Evolutionary conservation across 2,888 invertebrate species (phyloP), one percentile per base, ranked within the genome.

Genomic region (Megalurothrips usitatus): DNA sequence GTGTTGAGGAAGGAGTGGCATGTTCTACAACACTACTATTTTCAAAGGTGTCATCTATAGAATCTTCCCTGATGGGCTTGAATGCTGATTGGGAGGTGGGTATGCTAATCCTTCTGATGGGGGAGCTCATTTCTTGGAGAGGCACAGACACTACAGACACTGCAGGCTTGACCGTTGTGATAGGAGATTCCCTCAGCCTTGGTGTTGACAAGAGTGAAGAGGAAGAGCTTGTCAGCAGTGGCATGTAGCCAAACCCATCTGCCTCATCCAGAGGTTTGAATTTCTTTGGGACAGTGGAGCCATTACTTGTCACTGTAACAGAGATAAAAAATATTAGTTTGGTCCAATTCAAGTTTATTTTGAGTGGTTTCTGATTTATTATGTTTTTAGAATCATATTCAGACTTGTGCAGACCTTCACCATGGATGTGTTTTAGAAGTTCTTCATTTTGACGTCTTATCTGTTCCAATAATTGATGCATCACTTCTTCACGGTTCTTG

Each of bases 381-480:
- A 23, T 26, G n/a, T 58, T 58, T 8, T 0, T 1, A 75, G 6
- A 75, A 75, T 26, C 19, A 68, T n/a, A 3, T 8, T 58, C 17
- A 58, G n/a, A 58, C 6, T 19, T 58, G 6, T 19, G 17, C n/a
- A 17, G 11, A 75, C 68, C 68, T 75, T 75, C 12, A 12, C 26
- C 26, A 26, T 75, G 68, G 10, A 75, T 26, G 68, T 75, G 12
- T 8, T 26, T 26, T 26, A 75, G 9, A 9, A 75, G 9, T 26
- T 75, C 23, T 26, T 75, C 68, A 75, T 75, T 75, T 75, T 75
- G 68, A 1, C 23, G n/a, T 9, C 26, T 75, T 11, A 75, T 75
- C 23, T 75, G 68, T 26, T 75, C 68, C 23, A 75, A 26, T 12
- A 75, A 26, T 75, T 75, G 26, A 75, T 75, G 68, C 68, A 75